phyloP scores from a whole-genome alignment of 2,888 invertebrate species.

The Lithophane ornitopus region DNA sequence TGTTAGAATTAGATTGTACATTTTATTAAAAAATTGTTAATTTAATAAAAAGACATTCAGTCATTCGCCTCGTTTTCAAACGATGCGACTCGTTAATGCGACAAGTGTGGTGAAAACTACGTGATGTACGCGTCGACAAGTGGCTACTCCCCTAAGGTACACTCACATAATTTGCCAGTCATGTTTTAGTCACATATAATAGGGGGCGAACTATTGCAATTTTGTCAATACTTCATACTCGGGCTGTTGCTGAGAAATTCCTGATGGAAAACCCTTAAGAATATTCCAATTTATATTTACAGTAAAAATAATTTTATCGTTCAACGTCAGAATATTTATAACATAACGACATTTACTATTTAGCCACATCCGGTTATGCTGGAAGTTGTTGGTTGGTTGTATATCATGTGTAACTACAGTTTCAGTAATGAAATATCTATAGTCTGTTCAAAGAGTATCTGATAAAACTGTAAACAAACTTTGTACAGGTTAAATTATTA shows the following conservation, averaged over 20 bases:
- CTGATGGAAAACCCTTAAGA: background rate
- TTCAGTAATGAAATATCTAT: constrained; percentile 16
- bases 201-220: background rate
- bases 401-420: background rate
- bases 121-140: background rate
- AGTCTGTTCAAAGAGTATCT: background rate
- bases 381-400: constrained; percentile 1
- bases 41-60: too few species aligned
- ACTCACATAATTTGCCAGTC: background rate
- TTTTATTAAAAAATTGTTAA: too few species aligned
- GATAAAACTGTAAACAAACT: background rate
- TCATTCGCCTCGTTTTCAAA: too few species aligned
- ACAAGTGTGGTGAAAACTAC: background rate
- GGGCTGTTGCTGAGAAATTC: background rate
- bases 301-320: background rate
- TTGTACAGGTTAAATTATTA: background rate
- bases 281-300: background rate
- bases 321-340: background rate
- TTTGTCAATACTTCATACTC: background rate
- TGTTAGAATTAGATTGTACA: too few species aligned
- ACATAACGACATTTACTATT: background rate
- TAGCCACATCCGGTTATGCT: constrained; percentile 23
- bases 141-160: background rate
- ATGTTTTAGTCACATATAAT: background rate
- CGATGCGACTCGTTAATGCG: background rate